Base-by-base conservation (phyloP, 1,140 invertebrate species). In the Pararge aegeria region DNA sequence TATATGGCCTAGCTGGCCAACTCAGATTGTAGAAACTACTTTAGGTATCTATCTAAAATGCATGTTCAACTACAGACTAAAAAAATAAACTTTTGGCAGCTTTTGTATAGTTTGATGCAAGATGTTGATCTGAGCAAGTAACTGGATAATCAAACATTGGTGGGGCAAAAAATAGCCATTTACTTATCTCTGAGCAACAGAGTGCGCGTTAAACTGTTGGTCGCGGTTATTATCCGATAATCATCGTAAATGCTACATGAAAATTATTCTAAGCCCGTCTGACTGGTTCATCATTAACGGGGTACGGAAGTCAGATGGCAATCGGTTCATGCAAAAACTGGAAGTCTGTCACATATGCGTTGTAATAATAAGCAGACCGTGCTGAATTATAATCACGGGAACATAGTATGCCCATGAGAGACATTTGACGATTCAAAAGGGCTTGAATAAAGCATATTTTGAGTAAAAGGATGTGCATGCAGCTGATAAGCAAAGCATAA, bases 401-500 rank as follows among this genome's bases (percentile, higher is more conserved):
- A n/a, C 30, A 3, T 34, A 34, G 7, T 34, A 34, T 34, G 12
- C 10, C 27, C 27, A 27, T 9, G 12, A 34, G 30, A 34, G 30
- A 34, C 30, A 34, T 34, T 34, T 34, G 30, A 34, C 30, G 30
- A 34, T 34, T 34, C 30, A 34, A 34, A 34, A 12, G 30, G 30
- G 30, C 30, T 34, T 34, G 30, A 34, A 34, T 34, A 34, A 34
- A 34, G 30, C 30, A 42, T 16, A 16, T 42, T 42, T 42, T 15
- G 38, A 18, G 38, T 18, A 10, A 9, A 46, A 20, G 18, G 42
- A 46, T 46, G 42, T 12, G 16, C 42, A 4, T 49, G 15, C 46
- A 49, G 5, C 12, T 29, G 46, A 15, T 20, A 24, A 27, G 21
- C 21, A 48, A 61, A 53, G 59, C 46, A 55, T 49, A 55, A 49